A percentile compares a stretch with the other conserved stretches of the same genome.
Conservation (phyloP, 2,113 vertebrate species). For the Pseudorectes ferrugineus region DNA sequence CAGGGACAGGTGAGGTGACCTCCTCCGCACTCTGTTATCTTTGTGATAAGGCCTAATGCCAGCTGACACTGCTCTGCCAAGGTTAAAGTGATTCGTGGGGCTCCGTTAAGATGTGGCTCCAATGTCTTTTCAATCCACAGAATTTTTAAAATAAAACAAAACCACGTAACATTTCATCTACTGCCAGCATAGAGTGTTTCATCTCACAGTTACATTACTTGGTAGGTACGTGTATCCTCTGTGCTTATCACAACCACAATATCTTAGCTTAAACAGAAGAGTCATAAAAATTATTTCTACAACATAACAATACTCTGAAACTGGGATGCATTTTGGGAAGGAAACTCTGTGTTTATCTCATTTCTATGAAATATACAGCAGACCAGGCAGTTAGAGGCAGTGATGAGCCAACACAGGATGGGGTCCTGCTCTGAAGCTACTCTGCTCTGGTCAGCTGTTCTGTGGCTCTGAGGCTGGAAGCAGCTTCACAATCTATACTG, state of each 20-base stretch:
- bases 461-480: background rate
- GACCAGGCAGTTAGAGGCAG: background rate
- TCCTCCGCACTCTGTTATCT: background rate
- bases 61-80: background rate
- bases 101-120: background rate
- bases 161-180: background rate
- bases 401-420: background rate
- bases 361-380: background rate
- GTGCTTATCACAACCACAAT: background rate
- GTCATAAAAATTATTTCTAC: background rate
- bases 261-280: background rate
- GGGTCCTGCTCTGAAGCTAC: background rate
- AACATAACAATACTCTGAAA: background rate
- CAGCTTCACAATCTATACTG: background rate
- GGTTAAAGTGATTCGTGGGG: background rate
- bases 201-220: background rate
- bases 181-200: background rate
- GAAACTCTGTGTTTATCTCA: background rate
- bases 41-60: background rate
- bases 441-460: background rate
- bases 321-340: background rate
- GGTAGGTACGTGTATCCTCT: background rate
- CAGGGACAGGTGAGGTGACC: background rate
- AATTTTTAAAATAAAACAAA: background rate
- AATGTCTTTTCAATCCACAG: background rate